Evolutionary conservation across 1,140 invertebrate genomes (phyloP), one percentile per base, ranked within the genome.

Genomic region (Pectinophora gossypiella): DNA sequence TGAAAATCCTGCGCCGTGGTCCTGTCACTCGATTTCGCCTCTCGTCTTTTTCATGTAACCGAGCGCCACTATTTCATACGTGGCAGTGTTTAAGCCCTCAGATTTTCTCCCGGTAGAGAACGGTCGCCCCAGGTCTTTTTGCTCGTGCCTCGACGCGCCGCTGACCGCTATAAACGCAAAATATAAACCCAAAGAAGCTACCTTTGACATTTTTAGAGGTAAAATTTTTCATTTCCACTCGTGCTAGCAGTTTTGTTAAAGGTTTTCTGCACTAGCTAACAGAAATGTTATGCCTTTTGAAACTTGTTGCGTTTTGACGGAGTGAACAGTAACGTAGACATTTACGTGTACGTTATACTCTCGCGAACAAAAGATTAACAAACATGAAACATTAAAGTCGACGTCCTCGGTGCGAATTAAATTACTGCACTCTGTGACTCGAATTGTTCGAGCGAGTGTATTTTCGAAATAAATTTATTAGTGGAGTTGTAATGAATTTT

Each of bases 31-130:
- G 80, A 86, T 86, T 83, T 79, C 78, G 79, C 72, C 76, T 80
- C 71, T 77, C 83, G 77, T 86, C 80, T 86, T 84, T 86, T 86
- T 86, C 80, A 84, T 83, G 83, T 86, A 81, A 82, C 76, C 79
- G 74, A 81, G 72, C 76, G 58, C 69, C 61, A 79, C 75, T 85
- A 84, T 86, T 86, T 86, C 83, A 84, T 86, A 81, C 80, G 76
- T 68, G 77, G 70, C 70, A 81, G 72, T 86, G 80, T 86, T 84
- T 86, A 86, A 86, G 80, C 83, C 71, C 79, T 77, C 77, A 82
- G 83, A 86, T 84, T 85, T 85, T 77, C 79, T 80, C 79, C 47
- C 78, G 74, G 72, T 72, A 73, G 72, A 69, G 74, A 72, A 68
- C 73, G 70, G 64, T 68, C 64, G 72, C 63, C 68, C 56, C 66